These are phyloP conservation scores for Enteromius treurensis DNA, from an alignment of 2,797 vertebrate species.

Conservation along the genomic window DNA sequence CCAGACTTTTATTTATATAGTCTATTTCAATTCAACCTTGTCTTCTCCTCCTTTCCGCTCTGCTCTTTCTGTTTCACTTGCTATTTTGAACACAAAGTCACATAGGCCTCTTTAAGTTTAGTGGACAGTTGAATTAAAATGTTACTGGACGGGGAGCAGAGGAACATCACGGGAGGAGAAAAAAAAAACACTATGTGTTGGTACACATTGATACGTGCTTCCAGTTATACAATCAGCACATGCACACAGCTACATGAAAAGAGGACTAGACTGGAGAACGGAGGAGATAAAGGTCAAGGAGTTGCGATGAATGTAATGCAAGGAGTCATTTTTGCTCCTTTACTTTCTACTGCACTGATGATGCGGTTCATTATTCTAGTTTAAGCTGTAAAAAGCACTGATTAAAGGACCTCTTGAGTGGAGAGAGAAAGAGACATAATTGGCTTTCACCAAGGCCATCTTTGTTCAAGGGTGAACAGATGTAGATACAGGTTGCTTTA, in stretches of 20 bases:
- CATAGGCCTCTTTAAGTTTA: conserved; percentile 22
- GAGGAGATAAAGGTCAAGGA: conserved; percentile 1
- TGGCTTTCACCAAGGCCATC: not conserved
- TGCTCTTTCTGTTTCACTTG: not conserved
- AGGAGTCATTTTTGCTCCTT: not conserved
- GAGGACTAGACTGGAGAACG: not conserved
- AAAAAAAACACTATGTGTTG: not conserved
- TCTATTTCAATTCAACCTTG: conserved; percentile 35
- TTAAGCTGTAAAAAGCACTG: not conserved
- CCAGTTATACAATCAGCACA: not conserved
- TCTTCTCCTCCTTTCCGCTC: not conserved
- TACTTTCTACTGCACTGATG: conserved; percentile 7
- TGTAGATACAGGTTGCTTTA: not conserved
- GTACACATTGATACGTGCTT: not conserved
- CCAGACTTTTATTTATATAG: conserved; percentile 26
- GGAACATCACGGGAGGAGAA: not conserved
- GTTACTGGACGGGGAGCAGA: not conserved
- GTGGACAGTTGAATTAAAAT: conserved; percentile 30
- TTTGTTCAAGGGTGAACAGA: not conserved
- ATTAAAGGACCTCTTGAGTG: conserved; percentile 2
- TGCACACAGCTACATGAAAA: not conserved
- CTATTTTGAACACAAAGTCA: not conserved
- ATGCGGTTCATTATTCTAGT: conserved; percentile 14
- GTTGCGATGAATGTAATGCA: conserved; percentile 4
- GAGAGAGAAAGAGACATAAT: not conserved